phyloP scores from a whole-genome alignment of 2,113 vertebrate species.

The Alethe diademata region DNA sequence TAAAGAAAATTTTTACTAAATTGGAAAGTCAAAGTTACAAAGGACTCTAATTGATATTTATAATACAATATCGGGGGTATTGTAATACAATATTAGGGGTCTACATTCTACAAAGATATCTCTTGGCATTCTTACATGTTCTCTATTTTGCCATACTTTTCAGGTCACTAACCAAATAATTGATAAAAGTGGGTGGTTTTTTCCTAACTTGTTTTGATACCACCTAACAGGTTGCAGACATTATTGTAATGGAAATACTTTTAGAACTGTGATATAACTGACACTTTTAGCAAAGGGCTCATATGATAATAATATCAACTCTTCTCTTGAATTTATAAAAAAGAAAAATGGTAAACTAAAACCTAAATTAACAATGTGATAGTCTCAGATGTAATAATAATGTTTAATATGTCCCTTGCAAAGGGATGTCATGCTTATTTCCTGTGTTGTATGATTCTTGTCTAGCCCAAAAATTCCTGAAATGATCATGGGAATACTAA shows the following conservation, averaged over 20 bases:
- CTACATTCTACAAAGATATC: not conserved
- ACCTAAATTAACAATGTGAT: not conserved
- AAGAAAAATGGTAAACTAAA: not conserved
- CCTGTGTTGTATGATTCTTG: not conserved
- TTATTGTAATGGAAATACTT: not conserved
- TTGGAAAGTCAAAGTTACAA: not conserved
- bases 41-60: not conserved
- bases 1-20: not conserved
- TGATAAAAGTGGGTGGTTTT: fast-evolving
- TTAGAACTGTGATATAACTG: not conserved
- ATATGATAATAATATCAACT: not conserved
- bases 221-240: not conserved
- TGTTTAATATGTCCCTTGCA: not conserved
- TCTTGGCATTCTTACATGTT: not conserved
- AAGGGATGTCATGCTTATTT: not conserved
- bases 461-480: not conserved
- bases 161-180: not conserved
- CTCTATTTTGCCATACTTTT: not conserved
- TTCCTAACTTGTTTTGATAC: not conserved
- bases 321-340: not conserved
- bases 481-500: not conserved
- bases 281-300: not conserved
- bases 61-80: not conserved
- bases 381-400: not conserved
- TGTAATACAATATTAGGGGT: not conserved